Base-by-base conservation (phyloP, 2,113 vertebrate species). In the Istiophorus platypterus region DNA sequence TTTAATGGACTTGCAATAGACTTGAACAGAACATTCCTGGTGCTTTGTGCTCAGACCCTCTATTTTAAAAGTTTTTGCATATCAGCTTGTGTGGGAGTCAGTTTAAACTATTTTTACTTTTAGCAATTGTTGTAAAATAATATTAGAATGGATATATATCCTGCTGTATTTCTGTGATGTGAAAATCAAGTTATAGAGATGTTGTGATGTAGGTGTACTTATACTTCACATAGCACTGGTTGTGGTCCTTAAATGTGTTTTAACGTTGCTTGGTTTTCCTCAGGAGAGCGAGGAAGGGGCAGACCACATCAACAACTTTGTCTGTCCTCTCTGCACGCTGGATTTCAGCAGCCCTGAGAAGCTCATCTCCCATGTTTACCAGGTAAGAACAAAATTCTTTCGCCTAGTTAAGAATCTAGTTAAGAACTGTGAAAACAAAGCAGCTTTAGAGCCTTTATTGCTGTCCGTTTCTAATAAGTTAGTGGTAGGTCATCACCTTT, bases 341-440 rank as follows among this genome's bases (percentile, higher is more conserved):
- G 97, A 98, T 76, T 99, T 97, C 93, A 96, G 95, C 84, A 96
- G 95, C 93, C 96, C 96, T 14, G 97, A 98, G 84, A 97, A 97
- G 79, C 96, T 99, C 76, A 97, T 99, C 66, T 95, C 97, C 61
- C 98, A 99, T 0, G 96, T 99, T 29, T 99, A 99, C 89, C 98
- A 99, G 98, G 98, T 99, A 94, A 85, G 84, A 59, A 71, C 49
- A 15, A 4, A 57, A 4, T 22, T 15, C 24, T 52, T 24, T 63
- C 37, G 12, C 5, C 27, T 39, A n/a, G n/a, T 14, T 47, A 26
- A 51, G 31, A 17, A 22, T 59, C 72, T 1, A n/a, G 22, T 0
- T 10, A 49, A 59, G 26, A 79, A 45, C 47, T 15, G 24, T 17
- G 51, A 64, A 76, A 74, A 69, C 64, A 71, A 71, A 81, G 34